Evolutionary conservation across 37 sponge, comb jelly and placozoan genomes (phyloP).

Genomic region (Cladorhizidae sp.): DNA sequence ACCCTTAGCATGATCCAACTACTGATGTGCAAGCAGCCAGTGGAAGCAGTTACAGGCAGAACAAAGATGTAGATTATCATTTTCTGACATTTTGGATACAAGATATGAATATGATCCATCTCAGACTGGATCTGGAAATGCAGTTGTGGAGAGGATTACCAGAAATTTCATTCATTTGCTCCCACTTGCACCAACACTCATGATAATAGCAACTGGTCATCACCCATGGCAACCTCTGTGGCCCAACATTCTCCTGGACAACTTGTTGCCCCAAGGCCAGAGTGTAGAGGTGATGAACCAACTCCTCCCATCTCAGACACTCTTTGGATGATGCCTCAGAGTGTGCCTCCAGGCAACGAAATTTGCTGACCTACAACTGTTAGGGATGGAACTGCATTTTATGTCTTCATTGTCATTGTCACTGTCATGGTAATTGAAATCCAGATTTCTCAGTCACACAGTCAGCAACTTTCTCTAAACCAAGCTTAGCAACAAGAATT

Average conservation of each 20-base stretch:
- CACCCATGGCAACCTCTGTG: constrained; percentile 10
- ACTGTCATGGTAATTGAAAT: no score
- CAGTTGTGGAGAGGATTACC: no score
- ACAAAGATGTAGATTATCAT: no score
- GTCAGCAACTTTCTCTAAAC: neutral
- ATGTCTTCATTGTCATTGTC: neutral
- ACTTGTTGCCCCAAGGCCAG: neutral
- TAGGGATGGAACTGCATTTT: neutral
- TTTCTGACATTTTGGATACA: no score
- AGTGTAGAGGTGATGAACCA: neutral
- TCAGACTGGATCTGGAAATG: no score
- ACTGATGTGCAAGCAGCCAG: no score
- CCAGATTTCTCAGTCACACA: neutral
- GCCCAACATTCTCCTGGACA: neutral
- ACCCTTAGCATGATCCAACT: neutral
- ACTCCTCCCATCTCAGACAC: neutral
- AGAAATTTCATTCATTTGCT: no score
- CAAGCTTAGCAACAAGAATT: no score
- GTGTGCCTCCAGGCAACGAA: neutral
- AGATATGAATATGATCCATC: no score
- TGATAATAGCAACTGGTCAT: neutral
- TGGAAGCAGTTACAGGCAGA: no score
- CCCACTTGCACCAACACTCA: no score
- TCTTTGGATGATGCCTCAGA: no score
- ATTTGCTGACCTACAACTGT: neutral